Base-by-base conservation (phyloP, 1,140 invertebrate genomes). In the Leptoteleia sp. region DNA sequence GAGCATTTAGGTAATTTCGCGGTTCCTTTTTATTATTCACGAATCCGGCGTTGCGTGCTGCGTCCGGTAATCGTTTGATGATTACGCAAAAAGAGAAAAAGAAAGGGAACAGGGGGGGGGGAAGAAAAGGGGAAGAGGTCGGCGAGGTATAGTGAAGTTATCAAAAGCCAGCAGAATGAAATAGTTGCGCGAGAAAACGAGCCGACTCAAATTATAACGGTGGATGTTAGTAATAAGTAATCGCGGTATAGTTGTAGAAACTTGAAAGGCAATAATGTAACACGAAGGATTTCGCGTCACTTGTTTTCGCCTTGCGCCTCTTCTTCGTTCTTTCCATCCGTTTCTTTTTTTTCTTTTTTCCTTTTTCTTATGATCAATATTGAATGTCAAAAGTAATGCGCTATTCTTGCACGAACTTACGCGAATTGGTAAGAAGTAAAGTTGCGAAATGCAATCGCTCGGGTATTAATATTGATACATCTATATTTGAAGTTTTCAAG, bases 21-120 rank as follows among this genome's bases (percentile, higher is more conserved):
- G 61, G 71, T 76, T 70, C 64, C 57, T 70, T 76, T 64, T 76
- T 76, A 75, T 75, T 75, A 75, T 75, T 67, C 62, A 75, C 42
- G 43, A 65, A 57, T 54, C 33, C 52, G 45, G 38, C 31, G 27
- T 75, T 75, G 71, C 71, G 62, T 75, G 71, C 61, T 37, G 72
- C 47, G 29, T 67, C 50, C n/a, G n/a, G 42, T 76, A 76, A 76
- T 76, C 54, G 62, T 70, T 54, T 38, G 57, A 48, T 45, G 73
- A 76, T 70, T 76, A 55, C 59, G 16, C 59, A 68, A 52, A 76
- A 50, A 19, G 42, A n/a, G 29, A 7, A 40, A 8, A 55, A 27
- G 27, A 22, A 27, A 52, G n/a, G 12, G 9, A n/a, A n/a, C n/a
- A n/a, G n/a, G n/a, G n/a, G n/a, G n/a, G n/a, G n/a, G n/a, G n/a